These are phyloP conservation scores for Microctonus brassicae DNA, from an alignment of 2,888 invertebrate species.

Conservation along the genomic window DNA sequence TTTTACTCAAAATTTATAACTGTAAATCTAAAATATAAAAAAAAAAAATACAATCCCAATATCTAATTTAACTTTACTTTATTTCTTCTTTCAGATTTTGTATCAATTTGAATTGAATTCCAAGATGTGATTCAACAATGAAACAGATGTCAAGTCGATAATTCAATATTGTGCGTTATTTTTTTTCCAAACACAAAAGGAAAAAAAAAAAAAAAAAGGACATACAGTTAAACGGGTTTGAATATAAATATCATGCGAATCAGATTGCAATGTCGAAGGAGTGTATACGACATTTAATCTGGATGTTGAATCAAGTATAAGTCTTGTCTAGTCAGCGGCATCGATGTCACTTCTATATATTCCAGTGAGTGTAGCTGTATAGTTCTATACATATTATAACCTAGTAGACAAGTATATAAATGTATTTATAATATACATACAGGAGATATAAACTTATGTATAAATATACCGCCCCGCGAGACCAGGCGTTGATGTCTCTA, in stretches of 20 bases:
- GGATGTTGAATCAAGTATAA: slow-evolving; percentile 11
- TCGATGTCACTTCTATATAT: slow-evolving; percentile 47
- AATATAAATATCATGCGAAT: slow-evolving; percentile 9
- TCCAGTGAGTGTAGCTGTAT: not conserved
- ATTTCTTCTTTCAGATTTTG: not conserved
- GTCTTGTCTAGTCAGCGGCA: slow-evolving; percentile 37
- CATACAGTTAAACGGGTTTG: not conserved
- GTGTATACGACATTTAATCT: slow-evolving; percentile 20
- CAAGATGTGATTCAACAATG: not conserved
- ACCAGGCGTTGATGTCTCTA: slow-evolving; percentile 60
- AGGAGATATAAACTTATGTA: too few relatives aligned
- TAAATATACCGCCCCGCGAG: slow-evolving; percentile 30
- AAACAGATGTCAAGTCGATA: not conserved
- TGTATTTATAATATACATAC: too few relatives aligned
- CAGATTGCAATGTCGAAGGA: slow-evolving; percentile 16
- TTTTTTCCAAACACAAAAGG: too few relatives aligned
- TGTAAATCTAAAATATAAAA: too few relatives aligned
- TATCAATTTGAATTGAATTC: not conserved
- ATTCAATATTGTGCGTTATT: not conserved
- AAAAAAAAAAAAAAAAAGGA: too few relatives aligned
- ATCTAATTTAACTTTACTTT: too few relatives aligned
- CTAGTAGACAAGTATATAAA: not conserved
- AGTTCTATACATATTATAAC: not conserved
- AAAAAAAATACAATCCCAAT: too few relatives aligned
- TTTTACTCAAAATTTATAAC: too few relatives aligned